Conservation (phyloP, 2,888 invertebrate species). For the Sturmia bella region DNA sequence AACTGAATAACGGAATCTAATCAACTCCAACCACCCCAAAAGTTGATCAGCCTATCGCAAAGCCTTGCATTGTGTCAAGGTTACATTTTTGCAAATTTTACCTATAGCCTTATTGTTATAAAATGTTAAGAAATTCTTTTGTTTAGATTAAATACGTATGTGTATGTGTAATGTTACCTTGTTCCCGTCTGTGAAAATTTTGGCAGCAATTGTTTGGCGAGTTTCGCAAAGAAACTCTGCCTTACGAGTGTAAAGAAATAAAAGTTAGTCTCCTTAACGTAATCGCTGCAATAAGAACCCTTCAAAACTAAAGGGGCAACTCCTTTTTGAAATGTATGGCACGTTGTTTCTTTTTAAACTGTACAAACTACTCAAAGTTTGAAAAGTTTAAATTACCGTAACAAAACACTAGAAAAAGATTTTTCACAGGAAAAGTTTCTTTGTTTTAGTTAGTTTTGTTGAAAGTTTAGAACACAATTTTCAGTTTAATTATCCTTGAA, state of each 20-base stretch:
- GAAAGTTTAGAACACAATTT: constrained; percentile 73
- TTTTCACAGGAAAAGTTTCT: constrained; percentile 57
- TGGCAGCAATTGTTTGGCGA: constrained; percentile 79
- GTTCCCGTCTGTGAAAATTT: constrained; percentile 83
- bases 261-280: constrained; percentile 37
- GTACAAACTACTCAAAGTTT: constrained; percentile 51
- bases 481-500: constrained; percentile 78
- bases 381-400: constrained; percentile 59
- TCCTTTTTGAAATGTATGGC: constrained; percentile 35
- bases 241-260: constrained; percentile 59
- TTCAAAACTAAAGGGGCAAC: constrained; percentile 7
- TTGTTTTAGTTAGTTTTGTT: constrained; percentile 1
- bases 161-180: constrained; percentile 76
- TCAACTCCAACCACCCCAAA: too few relatives aligned
- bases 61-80: too few relatives aligned
- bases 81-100: too few relatives aligned
- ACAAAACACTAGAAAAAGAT: constrained; percentile 61
- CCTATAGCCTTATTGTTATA: too few relatives aligned
- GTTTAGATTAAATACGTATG: background rate
- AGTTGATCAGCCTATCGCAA: too few relatives aligned
- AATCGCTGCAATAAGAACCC: constrained; percentile 23
- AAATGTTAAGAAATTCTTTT: too few relatives aligned
- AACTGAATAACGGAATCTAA: too few relatives aligned
- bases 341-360: constrained; percentile 48
- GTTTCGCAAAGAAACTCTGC: constrained; percentile 75